A percentile compares a stretch with the other conserved stretches of the same genome.
phyloP scores from a whole-genome alignment of 1,140 invertebrate species.

The Oedothorax gibbosus region DNA sequence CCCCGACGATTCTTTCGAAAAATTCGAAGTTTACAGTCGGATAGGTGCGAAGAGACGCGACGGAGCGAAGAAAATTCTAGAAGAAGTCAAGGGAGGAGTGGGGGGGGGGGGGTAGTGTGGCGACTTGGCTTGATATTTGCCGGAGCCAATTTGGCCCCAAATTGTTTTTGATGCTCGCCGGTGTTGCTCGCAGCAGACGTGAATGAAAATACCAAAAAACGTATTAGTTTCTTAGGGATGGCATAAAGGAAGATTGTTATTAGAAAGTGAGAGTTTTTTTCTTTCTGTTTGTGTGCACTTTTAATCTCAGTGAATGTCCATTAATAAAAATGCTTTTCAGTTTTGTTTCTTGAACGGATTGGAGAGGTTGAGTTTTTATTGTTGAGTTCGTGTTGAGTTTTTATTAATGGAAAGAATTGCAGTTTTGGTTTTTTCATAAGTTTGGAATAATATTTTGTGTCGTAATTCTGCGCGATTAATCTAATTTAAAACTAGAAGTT shows the following conservation, averaged over 20 bases:
- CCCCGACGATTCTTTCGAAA: conserved; percentile 28
- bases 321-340: not conserved
- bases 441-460: too few species aligned
- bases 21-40: conserved; percentile 48
- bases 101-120: not conserved
- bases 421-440: too few species aligned
- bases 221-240: not conserved
- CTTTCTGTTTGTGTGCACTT: not conserved
- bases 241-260: not conserved
- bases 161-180: conserved; percentile 46
- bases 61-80: conserved; percentile 23
- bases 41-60: conserved; percentile 35
- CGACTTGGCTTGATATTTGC: conserved; percentile 25
- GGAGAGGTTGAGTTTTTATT: too few species aligned
- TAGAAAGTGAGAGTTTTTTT: not conserved
- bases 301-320: not conserved
- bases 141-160: conserved; percentile 41
- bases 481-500: too few species aligned
- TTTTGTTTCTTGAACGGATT: too few species aligned
- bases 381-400: too few species aligned
- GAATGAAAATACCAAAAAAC: conserved; percentile 16
- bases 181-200: conserved; percentile 19
- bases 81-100: not conserved
- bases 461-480: too few species aligned
- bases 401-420: too few species aligned